Percentiles rank a stretch among this genome's conserved stretches.
Evolutionary conservation across 2,888 invertebrate genomes (phyloP).

Genomic region (Alitta virens): DNA sequence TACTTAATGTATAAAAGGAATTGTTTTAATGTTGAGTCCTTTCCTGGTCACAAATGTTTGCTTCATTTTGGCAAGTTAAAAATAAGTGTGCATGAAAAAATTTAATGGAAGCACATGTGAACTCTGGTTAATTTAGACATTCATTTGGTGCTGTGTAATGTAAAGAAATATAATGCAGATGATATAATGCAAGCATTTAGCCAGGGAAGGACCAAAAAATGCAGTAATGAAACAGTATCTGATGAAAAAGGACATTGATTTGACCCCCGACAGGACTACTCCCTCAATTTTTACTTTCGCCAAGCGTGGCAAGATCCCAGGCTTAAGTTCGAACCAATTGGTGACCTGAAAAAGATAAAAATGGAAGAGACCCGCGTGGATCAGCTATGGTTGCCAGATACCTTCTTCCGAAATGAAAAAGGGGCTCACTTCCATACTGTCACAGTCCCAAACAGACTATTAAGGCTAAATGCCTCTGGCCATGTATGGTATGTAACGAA

Average conservation of each 20-base stretch:
- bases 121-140: no score
- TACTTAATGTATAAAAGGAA: no score
- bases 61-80: no score
- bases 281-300: slow-evolving; percentile 29
- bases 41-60: no score
- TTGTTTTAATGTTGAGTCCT: no score
- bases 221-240: no score
- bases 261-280: slow-evolving; percentile 23
- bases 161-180: no score
- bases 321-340: slow-evolving; percentile 11
- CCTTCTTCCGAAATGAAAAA: slow-evolving; percentile 17
- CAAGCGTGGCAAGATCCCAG: slow-evolving; percentile 29
- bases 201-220: no score
- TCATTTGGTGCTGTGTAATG: no score
- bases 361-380: neutral
- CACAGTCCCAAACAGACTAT: slow-evolving; percentile 9
- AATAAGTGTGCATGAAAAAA: no score
- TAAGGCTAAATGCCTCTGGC: slow-evolving; percentile 8
- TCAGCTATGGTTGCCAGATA: slow-evolving; percentile 8
- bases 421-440: slow-evolving; percentile 2
- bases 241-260: neutral
- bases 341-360: slow-evolving; percentile 5
- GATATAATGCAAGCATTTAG: no score
- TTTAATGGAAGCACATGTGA: no score
- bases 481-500: slow-evolving; percentile 15